These are phyloP conservation scores for Tricholaema leucomelas DNA, from an alignment of 2,113 vertebrate species.

Conservation along the genomic window DNA sequence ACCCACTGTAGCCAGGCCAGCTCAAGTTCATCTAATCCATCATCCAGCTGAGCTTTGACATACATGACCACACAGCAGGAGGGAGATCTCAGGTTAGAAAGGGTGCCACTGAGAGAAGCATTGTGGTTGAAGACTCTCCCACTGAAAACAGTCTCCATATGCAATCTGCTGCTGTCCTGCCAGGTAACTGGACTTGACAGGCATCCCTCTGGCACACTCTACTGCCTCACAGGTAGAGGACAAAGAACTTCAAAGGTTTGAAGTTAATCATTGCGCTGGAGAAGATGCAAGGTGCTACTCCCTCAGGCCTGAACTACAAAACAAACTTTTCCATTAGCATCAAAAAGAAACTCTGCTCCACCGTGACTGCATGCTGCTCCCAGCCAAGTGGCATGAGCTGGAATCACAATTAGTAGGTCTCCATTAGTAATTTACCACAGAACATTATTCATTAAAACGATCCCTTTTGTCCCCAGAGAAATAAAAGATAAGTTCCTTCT, in stretches of 20 bases:
- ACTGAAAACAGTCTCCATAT: neutral
- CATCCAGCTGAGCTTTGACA: neutral
- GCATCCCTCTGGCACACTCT: too few species aligned
- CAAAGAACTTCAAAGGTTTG: neutral
- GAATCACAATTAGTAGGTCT: too few species aligned
- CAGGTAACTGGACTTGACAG: neutral
- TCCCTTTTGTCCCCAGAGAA: too few species aligned
- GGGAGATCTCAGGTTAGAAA: neutral
- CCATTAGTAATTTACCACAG: too few species aligned
- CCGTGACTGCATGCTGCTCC: neutral
- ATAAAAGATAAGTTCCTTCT: too few species aligned
- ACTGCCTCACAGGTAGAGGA: neutral
- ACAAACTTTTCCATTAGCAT: neutral
- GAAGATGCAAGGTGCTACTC: neutral
- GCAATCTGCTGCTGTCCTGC: neutral
- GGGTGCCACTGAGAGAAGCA: neutral
- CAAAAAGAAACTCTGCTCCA: neutral
- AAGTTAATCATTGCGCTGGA: neutral
- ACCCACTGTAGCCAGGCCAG: rapidly evolving
- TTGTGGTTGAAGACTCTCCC: neutral
- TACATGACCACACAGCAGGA: neutral
- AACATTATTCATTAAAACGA: too few species aligned
- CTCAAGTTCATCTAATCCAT: rapidly evolving
- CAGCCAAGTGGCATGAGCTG: neutral
- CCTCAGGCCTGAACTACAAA: neutral